A percentile compares a stretch with the other conserved stretches of the same genome.
Conservation (phyloP, 2,797 vertebrate species). For the Allobates femoralis region DNA sequence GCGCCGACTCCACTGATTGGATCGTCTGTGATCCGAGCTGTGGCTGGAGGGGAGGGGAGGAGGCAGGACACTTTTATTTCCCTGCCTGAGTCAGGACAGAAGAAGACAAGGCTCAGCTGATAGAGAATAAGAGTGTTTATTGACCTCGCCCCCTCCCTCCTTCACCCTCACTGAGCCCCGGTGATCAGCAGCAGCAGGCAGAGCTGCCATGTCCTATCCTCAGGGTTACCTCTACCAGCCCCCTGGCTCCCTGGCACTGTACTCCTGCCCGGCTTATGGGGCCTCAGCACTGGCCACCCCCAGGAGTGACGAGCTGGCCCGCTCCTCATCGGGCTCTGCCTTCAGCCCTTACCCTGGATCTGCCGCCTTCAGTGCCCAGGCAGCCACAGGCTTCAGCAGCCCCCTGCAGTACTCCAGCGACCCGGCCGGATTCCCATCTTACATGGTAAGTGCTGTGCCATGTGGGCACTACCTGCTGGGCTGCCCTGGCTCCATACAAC, state of each 20-base stretch:
- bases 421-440: conserved; percentile 93
- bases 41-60: conserved; percentile 59
- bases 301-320: conserved; percentile 88
- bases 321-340: conserved; percentile 92
- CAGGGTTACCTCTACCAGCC: conserved; percentile 99
- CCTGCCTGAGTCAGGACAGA: conserved; percentile 60
- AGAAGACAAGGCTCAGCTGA: conserved; percentile 66
- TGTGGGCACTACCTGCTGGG: background rate
- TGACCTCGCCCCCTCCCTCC: conserved; percentile 72
- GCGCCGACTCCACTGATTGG: conserved; percentile 52
- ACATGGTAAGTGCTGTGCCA: conserved; percentile 85
- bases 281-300: conserved; percentile 92
- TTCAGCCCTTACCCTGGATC: conserved; percentile 98
- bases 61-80: conserved; percentile 60
- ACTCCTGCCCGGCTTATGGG: conserved; percentile 95
- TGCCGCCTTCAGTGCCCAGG: conserved; percentile 92
- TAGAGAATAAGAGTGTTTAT: conserved; percentile 68
- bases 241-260: conserved; percentile 96
- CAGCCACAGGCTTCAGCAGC: conserved; percentile 91
- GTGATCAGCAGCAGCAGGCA: conserved; percentile 63
- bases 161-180: conserved; percentile 64
- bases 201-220: conserved; percentile 95
- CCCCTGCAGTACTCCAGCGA: conserved; percentile 93
- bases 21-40: conserved; percentile 58
- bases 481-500: conserved; percentile 19